These are phyloP conservation scores for Rosalia funebris DNA, from an alignment of 2,888 invertebrate species.

Conservation along the genomic window DNA sequence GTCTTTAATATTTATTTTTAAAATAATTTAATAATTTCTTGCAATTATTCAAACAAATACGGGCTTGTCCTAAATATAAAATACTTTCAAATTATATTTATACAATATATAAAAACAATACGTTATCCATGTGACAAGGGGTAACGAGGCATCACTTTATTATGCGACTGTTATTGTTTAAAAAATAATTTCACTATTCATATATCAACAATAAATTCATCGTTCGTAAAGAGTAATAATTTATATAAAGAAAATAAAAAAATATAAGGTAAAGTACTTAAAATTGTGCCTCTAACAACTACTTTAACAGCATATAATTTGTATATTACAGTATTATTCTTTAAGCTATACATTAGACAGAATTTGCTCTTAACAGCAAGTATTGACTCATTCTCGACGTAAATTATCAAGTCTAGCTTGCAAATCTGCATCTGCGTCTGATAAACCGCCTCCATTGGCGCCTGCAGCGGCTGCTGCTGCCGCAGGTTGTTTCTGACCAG, in stretches of 20 bases:
- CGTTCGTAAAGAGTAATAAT: conserved; percentile 4
- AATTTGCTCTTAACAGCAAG: background rate
- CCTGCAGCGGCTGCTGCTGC: conserved; percentile 66
- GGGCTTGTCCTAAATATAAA: too few species aligned
- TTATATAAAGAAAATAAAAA: conserved; percentile 12
- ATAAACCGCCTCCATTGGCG: conserved; percentile 64
- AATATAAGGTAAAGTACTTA: background rate
- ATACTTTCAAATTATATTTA: too few species aligned
- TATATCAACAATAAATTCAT: too few species aligned
- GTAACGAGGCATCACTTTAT: too few species aligned
- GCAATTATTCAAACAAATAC: too few species aligned
- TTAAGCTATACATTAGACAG: conserved; percentile 1
- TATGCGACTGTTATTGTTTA: too few species aligned
- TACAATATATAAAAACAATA: too few species aligned
- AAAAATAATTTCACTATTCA: too few species aligned
- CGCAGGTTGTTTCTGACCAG: conserved; percentile 72
- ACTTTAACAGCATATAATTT: conserved; percentile 20
- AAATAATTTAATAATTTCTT: too few species aligned
- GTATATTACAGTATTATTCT: conserved; percentile 20
- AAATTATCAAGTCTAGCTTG: conserved; percentile 96
- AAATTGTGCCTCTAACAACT: conserved; percentile 10
- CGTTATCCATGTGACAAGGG: too few species aligned
- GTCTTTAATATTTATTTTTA: too few species aligned
- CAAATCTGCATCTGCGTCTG: conserved; percentile 96
- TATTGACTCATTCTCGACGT: conserved; percentile 75